Evolutionary conservation across 2,888 invertebrate genomes (phyloP), one percentile per base, ranked within the genome.

Genomic region (Cynaeus angustus): DNA sequence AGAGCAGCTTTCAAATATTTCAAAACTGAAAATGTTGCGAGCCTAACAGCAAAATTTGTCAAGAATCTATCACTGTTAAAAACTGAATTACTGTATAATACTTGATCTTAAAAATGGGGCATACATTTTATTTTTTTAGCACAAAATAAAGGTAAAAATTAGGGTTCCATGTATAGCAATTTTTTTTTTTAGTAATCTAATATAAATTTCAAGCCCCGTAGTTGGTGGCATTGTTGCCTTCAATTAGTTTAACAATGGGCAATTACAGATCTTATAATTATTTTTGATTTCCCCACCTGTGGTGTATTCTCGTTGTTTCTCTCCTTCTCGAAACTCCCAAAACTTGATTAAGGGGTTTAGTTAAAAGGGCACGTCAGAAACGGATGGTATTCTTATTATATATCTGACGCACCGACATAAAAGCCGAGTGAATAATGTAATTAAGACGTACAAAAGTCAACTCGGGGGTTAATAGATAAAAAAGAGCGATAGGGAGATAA

Each of bases 381-480:
- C 70, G 66, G 70, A 66, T 70, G 70, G 70, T 48, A 70, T 62
- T 66, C 70, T 70, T 70, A 70, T 66, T 70, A 66, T 70, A 70
- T 66, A 70, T 66, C 70, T 56, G 67, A 64, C 43, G 58, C 58
- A 67, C 45, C 30, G 61, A 71, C 75, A 75, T 74, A 75, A 79
- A 79, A 79, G 78, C 78, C 77, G 77, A 76, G 76, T 72, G 78
- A 79, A 82, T 81, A 81, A 81, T 79, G 77, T 79, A 82, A 82
- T 83, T 82, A 83, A 80, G 82, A 82, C 77, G 78, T 78, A 82
- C 82, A 82, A 82, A 83, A 83, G 82, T 83, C 81, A 80, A 77
- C 80, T 79, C 76, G 75, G 77, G 77, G 79, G 83, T 81, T 84
- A 83, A 84, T 83, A 83, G 83, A 83, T 83, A 83, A 83, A 84